Evolutionary conservation across 2,113 vertebrate genomes (phyloP), one percentile per base, ranked within the genome.

Genomic region (Hippocampus abdominalis): DNA sequence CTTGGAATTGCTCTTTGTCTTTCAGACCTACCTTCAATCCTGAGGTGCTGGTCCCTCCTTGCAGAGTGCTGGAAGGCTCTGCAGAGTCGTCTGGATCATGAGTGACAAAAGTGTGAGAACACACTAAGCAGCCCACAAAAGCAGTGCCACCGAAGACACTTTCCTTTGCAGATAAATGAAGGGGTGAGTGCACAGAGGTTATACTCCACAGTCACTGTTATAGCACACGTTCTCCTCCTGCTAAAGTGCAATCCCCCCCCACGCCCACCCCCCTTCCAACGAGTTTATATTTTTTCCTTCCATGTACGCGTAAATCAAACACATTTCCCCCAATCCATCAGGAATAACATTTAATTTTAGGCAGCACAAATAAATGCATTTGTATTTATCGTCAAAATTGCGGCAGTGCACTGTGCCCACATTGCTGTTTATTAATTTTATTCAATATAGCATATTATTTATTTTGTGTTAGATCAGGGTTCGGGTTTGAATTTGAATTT

Each of bases 91-190:
- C 10, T 57, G 54, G 10, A 57, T 13, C 25, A 25, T 54, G 51
- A 54, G 23, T 25, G 54, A 57, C 57, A 18, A 60, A 60, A 32
- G 57, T 16, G 12, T 27, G 8, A 29, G 32, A 60, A 60, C 57
- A 32, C 57, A 13, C 57, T 60, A 15, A 10, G 27, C 27, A 15
- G 27, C 16, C 18, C 27, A 59, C 29, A 25, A 27, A 18, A 4
- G 2, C n/a, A 29, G 27, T 63, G 42, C 49, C 53, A 32, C 67
- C 49, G 53, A 51, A 67, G 67, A 69, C 36, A 60, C 48, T 54
- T 64, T 71, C 61, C 53, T 36, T 39, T 21, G 9, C 59, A 72
- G 69, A 76, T 57, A 62, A 64, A 75, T 29, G 42, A 32, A 51
- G 62, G 6, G 64, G 57, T n/a, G 56, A 61, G 62, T 27, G 72